phyloP scores from a whole-genome alignment of 2,113 vertebrate species.

The Pedionomus torquatus region DNA sequence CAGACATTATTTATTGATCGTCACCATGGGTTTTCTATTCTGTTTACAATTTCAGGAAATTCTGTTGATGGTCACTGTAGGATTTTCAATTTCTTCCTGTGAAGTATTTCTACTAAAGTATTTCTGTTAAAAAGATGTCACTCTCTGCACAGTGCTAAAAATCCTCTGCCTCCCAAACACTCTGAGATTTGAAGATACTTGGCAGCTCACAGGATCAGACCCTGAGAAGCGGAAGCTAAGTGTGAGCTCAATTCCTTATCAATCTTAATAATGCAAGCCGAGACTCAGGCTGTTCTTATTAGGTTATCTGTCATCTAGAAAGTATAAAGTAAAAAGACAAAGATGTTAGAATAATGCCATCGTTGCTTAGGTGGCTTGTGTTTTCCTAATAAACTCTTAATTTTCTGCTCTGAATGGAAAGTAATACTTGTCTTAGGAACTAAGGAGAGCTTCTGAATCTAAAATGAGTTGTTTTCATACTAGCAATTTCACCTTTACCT shows the following conservation, averaged over 20 bases:
- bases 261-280: background rate
- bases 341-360: background rate
- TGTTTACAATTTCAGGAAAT: background rate
- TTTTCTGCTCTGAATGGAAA: background rate
- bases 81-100: background rate
- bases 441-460: background rate
- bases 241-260: background rate
- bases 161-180: background rate
- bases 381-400: constrained; percentile 15
- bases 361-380: background rate
- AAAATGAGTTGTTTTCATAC: background rate
- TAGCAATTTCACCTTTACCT: background rate
- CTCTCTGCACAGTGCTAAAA: background rate
- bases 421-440: background rate
- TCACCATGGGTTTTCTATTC: background rate
- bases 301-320: background rate
- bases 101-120: background rate
- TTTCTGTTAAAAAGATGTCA: background rate
- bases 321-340: background rate
- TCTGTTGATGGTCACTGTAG: background rate
- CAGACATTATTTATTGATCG: background rate
- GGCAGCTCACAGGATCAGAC: background rate
- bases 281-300: background rate
- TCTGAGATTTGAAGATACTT: background rate
- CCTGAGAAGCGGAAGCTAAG: background rate